These are phyloP conservation scores for Talpa occidentalis DNA, from an alignment of 2,113 vertebrate species.

Conservation along the genomic window DNA sequence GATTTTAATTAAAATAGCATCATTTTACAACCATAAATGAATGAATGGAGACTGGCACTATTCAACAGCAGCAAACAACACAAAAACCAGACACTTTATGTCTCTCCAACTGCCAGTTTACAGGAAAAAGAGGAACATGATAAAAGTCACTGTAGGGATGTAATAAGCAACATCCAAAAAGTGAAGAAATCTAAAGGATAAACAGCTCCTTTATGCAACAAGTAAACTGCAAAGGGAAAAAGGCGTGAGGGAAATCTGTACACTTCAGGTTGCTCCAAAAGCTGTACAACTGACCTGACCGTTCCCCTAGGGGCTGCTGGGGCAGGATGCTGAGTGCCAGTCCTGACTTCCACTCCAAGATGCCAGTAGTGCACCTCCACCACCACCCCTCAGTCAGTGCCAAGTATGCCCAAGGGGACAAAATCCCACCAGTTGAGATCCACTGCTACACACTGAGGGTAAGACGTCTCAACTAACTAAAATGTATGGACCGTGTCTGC, in stretches of 20 bases:
- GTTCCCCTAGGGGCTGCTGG: not conserved
- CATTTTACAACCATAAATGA: not conserved
- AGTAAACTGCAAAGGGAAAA: not conserved
- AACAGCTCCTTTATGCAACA: not conserved
- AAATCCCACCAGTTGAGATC: not conserved
- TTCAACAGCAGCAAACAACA: not conserved
- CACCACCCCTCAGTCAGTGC: not conserved
- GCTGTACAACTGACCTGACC: not conserved
- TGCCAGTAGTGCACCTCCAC: not conserved
- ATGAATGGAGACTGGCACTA: not conserved
- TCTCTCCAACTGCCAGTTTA: not conserved
- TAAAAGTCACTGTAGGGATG: not conserved
- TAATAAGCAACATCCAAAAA: constrained; percentile 4
- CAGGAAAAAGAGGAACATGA: not conserved
- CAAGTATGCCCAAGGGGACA: not conserved
- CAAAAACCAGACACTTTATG: not conserved
- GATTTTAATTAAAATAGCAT: not conserved
- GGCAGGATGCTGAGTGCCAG: not conserved
- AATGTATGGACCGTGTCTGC: not conserved
- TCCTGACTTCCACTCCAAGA: not conserved
- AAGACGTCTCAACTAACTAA: not conserved
- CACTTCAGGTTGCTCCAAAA: not conserved
- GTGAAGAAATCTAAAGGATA: not conserved
- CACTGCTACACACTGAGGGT: not conserved
- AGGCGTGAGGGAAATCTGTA: not conserved